Evolutionary conservation across 37 sponge, comb jelly and placozoan species (phyloP).

Genomic region (Aphrocallistes beatrix): DNA sequence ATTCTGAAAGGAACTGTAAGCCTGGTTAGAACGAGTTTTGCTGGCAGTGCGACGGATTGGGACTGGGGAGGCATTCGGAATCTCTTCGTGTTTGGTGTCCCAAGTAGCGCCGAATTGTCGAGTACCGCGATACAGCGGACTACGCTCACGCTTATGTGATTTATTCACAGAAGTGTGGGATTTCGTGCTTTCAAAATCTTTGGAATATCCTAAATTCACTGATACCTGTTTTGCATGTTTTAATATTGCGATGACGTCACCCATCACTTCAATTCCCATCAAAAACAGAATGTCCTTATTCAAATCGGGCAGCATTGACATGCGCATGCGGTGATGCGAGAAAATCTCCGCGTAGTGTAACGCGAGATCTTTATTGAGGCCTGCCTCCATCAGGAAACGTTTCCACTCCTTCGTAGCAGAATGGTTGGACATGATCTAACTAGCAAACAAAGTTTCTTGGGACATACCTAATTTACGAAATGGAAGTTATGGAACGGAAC

Average conservation of each 20-base stretch:
- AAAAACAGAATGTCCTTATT: slow-evolving; percentile 71
- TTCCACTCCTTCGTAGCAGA: slow-evolving; percentile 21
- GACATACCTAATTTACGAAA: too few species aligned
- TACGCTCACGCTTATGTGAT: not conserved
- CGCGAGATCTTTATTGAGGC: slow-evolving; percentile 24
- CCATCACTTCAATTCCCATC: slow-evolving; percentile 83
- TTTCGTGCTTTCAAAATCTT: not conserved
- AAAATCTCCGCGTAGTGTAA: slow-evolving; percentile 24
- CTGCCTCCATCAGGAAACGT: slow-evolving; percentile 30
- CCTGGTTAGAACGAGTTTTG: not conserved
- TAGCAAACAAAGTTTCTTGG: too few species aligned
- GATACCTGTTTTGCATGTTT: slow-evolving; percentile 75
- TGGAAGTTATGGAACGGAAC: too few species aligned
- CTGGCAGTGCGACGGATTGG: not conserved
- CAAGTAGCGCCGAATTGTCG: not conserved
- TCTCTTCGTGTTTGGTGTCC: not conserved
- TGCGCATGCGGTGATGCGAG: slow-evolving; percentile 28
- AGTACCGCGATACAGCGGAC: not conserved
- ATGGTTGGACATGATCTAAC: too few species aligned
- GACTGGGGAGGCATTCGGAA: not conserved
- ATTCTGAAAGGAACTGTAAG: not conserved
- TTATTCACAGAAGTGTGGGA: not conserved
- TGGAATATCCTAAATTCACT: not conserved
- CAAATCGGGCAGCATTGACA: slow-evolving; percentile 22
- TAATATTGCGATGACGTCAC: slow-evolving; percentile 83